A percentile compares a stretch with the other conserved stretches of the same genome.
These are phyloP conservation scores for Anoncus sp. DNA, from an alignment of 2,888 invertebrate species.

Conservation along the genomic window DNA sequence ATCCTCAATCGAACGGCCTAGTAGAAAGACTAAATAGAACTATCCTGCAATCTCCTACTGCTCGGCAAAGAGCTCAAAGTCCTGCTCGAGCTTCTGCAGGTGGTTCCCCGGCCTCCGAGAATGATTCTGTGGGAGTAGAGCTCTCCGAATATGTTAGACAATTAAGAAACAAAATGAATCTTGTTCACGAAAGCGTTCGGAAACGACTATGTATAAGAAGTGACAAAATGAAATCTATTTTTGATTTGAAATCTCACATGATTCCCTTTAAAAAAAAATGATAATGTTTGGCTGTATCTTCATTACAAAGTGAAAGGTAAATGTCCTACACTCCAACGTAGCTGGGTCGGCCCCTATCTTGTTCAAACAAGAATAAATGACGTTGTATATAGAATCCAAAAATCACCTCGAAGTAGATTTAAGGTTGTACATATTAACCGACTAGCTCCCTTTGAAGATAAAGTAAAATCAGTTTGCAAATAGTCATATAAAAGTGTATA, in stretches of 20 bases:
- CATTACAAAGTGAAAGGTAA: constrained; percentile 13
- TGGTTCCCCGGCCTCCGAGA: too few relatives aligned
- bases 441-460: constrained; percentile 19
- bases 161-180: background rate
- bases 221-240: constrained; percentile 33
- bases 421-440: constrained; percentile 35
- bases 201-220: constrained; percentile 22
- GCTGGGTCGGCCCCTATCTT: constrained; percentile 36
- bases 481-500: too few relatives aligned
- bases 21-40: constrained; percentile 21
- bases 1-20: constrained; percentile 36
- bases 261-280: constrained; percentile 19
- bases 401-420: constrained; percentile 22
- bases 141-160: constrained; percentile 11
- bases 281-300: constrained; percentile 40
- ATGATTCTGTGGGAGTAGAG: too few relatives aligned
- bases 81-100: background rate
- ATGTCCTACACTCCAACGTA: constrained; percentile 42
- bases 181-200: constrained; percentile 32
- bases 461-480: too few relatives aligned
- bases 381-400: constrained; percentile 47
- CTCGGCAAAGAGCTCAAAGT: constrained; percentile 29
- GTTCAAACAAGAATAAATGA: constrained; percentile 39
- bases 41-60: constrained; percentile 2
- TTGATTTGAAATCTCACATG: constrained; percentile 30